Percentiles rank a stretch among this genome's conserved stretches.
These are phyloP conservation scores for Xylocopa sonorina DNA, from an alignment of 1,140 invertebrate genomes.

Conservation along the genomic window DNA sequence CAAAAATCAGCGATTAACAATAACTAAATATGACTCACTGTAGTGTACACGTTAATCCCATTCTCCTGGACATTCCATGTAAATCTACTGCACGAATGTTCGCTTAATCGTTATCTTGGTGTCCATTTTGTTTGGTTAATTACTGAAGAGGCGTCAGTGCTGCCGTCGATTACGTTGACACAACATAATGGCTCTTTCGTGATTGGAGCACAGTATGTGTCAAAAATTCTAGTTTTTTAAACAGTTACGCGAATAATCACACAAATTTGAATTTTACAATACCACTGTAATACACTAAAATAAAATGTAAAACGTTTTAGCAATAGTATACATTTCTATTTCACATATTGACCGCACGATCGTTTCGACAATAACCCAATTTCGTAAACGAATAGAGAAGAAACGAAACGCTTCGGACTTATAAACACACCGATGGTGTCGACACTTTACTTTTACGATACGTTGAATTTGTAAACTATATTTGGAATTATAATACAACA, in stretches of 20 bases:
- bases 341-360: constrained; percentile 47
- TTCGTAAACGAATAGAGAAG: constrained; percentile 47
- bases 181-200: constrained; percentile 74
- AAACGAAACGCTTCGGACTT: constrained; percentile 36
- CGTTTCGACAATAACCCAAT: constrained; percentile 48
- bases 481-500: not conserved
- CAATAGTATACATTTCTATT: constrained; percentile 37
- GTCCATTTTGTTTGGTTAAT: constrained; percentile 82
- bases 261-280: not conserved
- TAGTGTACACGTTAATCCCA: constrained; percentile 65
- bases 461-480: not conserved
- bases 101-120: constrained; percentile 80
- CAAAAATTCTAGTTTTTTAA: constrained; percentile 25
- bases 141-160: constrained; percentile 79
- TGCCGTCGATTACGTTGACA: constrained; percentile 81
- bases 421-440: constrained; percentile 41
- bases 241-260: not conserved
- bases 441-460: constrained; percentile 27
- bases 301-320: constrained; percentile 3
- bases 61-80: constrained; percentile 70
- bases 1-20: constrained; percentile 21
- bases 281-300: not conserved
- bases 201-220: constrained; percentile 39
- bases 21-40: constrained; percentile 70
- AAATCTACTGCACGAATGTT: constrained; percentile 72